A percentile compares a stretch with the other conserved stretches of the same genome.
These are phyloP conservation scores for Ciconia maguari DNA, from an alignment of 2,113 vertebrate genomes.

Conservation along the genomic window DNA sequence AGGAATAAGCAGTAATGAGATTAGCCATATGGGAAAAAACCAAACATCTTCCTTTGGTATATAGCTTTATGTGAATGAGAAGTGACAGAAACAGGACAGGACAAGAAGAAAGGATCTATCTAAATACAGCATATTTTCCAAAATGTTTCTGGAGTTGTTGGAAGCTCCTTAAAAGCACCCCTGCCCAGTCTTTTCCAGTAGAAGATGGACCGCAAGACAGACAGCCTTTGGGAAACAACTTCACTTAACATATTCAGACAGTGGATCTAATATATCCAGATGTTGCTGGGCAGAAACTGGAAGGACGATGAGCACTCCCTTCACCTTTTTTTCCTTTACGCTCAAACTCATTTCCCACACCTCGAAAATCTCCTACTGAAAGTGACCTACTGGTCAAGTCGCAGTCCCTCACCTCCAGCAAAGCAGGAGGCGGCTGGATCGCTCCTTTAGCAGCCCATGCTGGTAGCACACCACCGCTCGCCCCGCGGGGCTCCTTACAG, in stretches of 20 bases:
- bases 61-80: neutral
- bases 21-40: neutral
- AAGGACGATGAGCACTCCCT: neutral
- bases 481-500: neutral
- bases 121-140: neutral
- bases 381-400: neutral
- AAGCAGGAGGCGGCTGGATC: neutral
- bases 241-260: neutral
- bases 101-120: neutral
- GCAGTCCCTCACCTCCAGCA: neutral
- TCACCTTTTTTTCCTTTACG: neutral
- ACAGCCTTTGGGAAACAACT: neutral
- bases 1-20: neutral
- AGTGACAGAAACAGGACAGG: neutral
- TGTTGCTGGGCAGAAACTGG: neutral
- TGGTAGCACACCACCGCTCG: neutral
- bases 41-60: neutral
- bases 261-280: neutral
- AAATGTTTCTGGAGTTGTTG: neutral
- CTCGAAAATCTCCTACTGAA: neutral
- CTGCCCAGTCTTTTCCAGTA: neutral
- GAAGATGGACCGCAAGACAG: neutral
- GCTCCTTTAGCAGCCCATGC: conserved; percentile 18
- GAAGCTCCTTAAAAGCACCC: neutral
- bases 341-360: neutral